Base-by-base conservation (phyloP, 2,888 invertebrate species). In the Rhopalosiphum nymphaeae region DNA sequence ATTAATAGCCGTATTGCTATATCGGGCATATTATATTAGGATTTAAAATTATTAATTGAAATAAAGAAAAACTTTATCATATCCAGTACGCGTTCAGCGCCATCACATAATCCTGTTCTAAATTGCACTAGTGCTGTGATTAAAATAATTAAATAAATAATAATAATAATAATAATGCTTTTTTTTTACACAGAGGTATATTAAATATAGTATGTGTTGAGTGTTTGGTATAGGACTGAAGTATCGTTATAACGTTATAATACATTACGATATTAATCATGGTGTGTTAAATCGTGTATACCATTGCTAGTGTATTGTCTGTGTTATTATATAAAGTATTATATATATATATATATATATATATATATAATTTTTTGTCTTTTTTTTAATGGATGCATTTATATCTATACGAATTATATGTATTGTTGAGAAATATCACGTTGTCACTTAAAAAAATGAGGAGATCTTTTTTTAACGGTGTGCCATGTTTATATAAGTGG, bases 361-460 rank as follows among this genome's bases (percentile, higher is more conserved):
- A 7, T 46, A 36, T 78, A 3, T 78, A 36, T 21, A 16, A 21
- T 78, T 21, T 78, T 36, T 78, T 29, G 29, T 67, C 13, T 16
- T 67, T 78, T 36, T 9, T 78, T 36, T 21, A 78, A 78, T 25
- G 78, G 9, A 78, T 36, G 36, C 36, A 78, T 78, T 78, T 78
- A 78, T 21, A 78, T 25, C 36, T 2, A 78, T 36, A 78, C 78
- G 21, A 78, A 78, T 36, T 78, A 36, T 36, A 78, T 21, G 36
- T 21, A 78, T 78, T 36, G 78, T 36, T 29, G 9, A 13, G 56
- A 57, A 57, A 89, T 89, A 89, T 89, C 89, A 42, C 89, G 36
- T 89, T 56, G 89, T 89, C 56, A 42, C 36, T 44, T 44, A 44
- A 44, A 57, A 89, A 89, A 89, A 89, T 29, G 57, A 57, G 57